Percentiles rank a stretch among this genome's conserved stretches.
phyloP scores from a whole-genome alignment of 2,888 invertebrate genomes.

The Trichacis sp. region DNA sequence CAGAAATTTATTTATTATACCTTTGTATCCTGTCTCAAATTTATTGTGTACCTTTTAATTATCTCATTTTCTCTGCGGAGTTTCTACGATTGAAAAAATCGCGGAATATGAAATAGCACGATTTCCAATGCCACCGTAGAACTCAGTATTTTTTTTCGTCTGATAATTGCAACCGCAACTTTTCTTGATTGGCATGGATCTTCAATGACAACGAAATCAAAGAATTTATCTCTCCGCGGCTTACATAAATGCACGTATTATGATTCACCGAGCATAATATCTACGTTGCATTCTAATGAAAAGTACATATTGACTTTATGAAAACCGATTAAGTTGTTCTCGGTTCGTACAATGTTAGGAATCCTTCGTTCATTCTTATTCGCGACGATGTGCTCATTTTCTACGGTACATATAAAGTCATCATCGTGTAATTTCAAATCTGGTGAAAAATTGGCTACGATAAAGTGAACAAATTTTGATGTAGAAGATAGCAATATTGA shows the following conservation, averaged over 20 bases:
- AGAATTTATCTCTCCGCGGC: neutral
- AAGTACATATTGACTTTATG: neutral
- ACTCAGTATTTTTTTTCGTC: neutral
- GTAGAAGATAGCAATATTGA: too few relatives aligned
- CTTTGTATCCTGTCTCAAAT: neutral
- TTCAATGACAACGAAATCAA: neutral
- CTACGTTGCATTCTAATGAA: neutral
- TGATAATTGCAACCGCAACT: neutral
- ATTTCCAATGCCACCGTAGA: too few relatives aligned
- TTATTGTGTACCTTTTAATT: neutral
- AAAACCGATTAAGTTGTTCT: neutral
- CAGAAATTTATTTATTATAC: constrained; percentile 5
- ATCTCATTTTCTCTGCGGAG: too few relatives aligned
- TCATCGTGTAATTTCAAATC: too few relatives aligned
- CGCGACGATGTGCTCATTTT: too few relatives aligned
- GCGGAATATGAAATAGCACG: neutral
- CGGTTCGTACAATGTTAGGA: neutral
- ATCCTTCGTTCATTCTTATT: neutral
- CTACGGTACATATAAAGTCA: too few relatives aligned
- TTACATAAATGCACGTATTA: neutral
- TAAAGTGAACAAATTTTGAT: too few relatives aligned
- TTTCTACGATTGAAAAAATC: neutral
- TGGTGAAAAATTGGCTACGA: too few relatives aligned
- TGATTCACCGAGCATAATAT: neutral
- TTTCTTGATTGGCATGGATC: neutral